A percentile compares a stretch with the other conserved stretches of the same genome.
Evolutionary conservation across 2,113 vertebrate genomes (phyloP).

Genomic region (Camelus dromedarius): DNA sequence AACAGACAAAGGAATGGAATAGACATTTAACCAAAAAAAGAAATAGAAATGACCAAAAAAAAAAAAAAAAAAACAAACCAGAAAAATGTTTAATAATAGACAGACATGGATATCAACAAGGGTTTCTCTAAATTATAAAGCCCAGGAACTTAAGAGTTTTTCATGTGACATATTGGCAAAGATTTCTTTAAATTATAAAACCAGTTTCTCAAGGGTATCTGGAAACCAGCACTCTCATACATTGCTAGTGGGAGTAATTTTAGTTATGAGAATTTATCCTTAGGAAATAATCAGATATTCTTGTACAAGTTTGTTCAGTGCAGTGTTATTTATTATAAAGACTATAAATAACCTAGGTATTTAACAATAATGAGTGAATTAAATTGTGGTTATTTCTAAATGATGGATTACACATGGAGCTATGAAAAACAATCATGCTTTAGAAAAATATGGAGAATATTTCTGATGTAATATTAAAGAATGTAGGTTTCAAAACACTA

Average conservation of each 20-base stretch:
- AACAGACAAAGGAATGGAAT: neutral
- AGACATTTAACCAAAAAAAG: neutral
- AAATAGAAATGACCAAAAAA: neutral
- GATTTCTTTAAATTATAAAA: constrained; percentile 40
- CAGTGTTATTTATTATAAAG: constrained; percentile 33
- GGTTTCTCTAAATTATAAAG: constrained; percentile 32
- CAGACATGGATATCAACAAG: neutral
- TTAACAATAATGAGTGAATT: neutral
- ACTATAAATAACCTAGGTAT: neutral
- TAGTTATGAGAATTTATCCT: constrained; percentile 24
- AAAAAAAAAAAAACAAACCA: neutral
- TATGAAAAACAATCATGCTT: neutral
- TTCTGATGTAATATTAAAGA: neutral
- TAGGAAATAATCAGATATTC: constrained; percentile 33
- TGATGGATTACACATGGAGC: neutral
- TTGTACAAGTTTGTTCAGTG: constrained; percentile 38
- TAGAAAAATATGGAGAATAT: neutral
- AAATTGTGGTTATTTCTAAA: constrained; percentile 7
- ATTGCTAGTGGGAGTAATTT: constrained; percentile 25
- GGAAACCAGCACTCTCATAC: neutral
- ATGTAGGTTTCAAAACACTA: constrained; percentile 32
- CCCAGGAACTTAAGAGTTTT: neutral
- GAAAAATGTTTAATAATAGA: neutral
- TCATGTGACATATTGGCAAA: neutral
- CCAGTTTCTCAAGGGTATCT: neutral